Conservation (phyloP, 1,140 invertebrate genomes). For the Lepidurus arcticus region DNA sequence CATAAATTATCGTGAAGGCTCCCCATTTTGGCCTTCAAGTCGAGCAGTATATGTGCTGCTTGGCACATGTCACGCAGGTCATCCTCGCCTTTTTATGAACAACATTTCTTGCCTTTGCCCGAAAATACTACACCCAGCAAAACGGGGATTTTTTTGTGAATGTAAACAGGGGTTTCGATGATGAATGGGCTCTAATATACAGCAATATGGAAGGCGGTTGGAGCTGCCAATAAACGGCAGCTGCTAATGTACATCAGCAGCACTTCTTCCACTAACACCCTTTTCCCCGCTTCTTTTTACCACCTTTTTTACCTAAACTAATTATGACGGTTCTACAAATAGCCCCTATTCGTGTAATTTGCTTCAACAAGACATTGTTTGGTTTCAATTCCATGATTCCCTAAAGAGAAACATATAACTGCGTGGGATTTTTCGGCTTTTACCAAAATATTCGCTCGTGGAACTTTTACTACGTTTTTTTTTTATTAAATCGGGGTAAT, state of each 20-base stretch:
- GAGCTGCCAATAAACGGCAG: constrained; percentile 18
- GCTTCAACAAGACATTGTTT: neutral
- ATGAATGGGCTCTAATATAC: constrained; percentile 9
- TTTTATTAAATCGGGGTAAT: too few relatives aligned
- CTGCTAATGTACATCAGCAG: constrained; percentile 5
- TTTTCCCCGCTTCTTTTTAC: neutral
- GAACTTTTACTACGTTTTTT: too few relatives aligned
- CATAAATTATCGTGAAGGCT: constrained; percentile 9
- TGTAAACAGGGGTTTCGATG: neutral
- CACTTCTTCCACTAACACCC: neutral
- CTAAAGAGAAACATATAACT: too few relatives aligned
- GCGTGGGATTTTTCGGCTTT: too few relatives aligned
- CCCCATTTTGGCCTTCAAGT: neutral
- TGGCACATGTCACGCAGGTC: constrained; percentile 17
- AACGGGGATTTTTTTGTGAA: constrained; percentile 6
- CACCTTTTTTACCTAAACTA: neutral
- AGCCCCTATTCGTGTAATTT: neutral
- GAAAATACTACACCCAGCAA: constrained; percentile 8
- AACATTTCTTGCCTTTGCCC: neutral
- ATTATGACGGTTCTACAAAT: constrained; percentile 6
- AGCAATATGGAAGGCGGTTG: constrained; percentile 1
- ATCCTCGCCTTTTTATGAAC: neutral
- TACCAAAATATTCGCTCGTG: too few relatives aligned
- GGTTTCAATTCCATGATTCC: too few relatives aligned
- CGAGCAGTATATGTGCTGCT: neutral